Base-by-base conservation (phyloP, 2,888 invertebrate species). In the Trichopria drosophilae region DNA sequence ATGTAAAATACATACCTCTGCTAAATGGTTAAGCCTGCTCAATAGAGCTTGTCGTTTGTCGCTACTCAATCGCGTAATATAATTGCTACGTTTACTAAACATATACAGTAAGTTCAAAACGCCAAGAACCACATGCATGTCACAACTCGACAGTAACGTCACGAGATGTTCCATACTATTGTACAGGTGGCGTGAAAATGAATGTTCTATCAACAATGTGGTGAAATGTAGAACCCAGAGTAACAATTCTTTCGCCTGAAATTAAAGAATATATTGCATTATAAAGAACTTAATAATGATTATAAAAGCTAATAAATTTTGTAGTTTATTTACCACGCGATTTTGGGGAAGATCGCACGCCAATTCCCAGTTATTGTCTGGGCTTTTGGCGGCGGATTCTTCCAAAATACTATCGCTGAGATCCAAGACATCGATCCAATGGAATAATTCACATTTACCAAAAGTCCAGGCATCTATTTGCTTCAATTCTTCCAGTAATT, bases 51-150 rank as follows among this genome's bases (percentile, higher is more conserved):
- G 84, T 62, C 86, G 80, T 75, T 87, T 87, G 58, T 86, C 86
- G 61, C 80, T 81, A 64, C 84, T 83, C 58, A 90, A 77, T 55
- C 90, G 82, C 37, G 89, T 86, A 63, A 91, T 88, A 69, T 90
- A 91, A 75, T 90, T 91, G 71, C 90, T 90, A 54, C 91, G 81
- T 76, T 91, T 91, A 57, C 90, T 90, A 76, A 92, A 91, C 82
- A 91, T 91, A 73, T 90, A 93, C 13, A 93, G 79, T 54, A 93
- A 80, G 76, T 90, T 90, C 46, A 93, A 79, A 41, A 92, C 90
- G 58, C 86, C 88, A 47, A 91, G 79, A n/a, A 91, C 88, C 42
- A 90, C 83, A 61, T 87, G 84, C 86, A 92, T 87, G 70, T 90
- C 87, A 73, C 86, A 86, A 41, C 90, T 89, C 51, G 86, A 84